These are phyloP conservation scores for Trichoplusia ni DNA, from an alignment of 1,140 invertebrate species.

Conservation along the genomic window DNA sequence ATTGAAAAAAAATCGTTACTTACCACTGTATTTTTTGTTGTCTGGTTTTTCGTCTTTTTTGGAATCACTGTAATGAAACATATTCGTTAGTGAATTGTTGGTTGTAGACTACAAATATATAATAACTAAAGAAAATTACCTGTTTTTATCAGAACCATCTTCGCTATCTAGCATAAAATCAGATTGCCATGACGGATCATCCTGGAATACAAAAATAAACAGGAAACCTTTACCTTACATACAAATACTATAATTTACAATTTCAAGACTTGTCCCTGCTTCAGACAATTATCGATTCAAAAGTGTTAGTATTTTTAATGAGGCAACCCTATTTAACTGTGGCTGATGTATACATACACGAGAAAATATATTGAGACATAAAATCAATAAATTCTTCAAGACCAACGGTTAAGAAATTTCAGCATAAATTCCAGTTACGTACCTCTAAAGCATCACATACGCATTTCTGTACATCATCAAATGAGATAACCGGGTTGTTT, in stretches of 20 bases:
- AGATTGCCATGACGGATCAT: constrained; percentile 72
- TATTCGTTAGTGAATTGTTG: not conserved
- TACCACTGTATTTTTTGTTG: constrained; percentile 67
- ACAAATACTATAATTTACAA: no score
- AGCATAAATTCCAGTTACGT: constrained; percentile 8
- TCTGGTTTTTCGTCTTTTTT: constrained; percentile 62
- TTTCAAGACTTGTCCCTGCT: no score
- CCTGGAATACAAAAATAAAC: constrained; percentile 43
- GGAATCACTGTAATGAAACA: constrained; percentile 58
- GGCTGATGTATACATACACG: no score
- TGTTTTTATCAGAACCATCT: constrained; percentile 53
- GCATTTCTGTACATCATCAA: constrained; percentile 91
- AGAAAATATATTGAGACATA: not conserved
- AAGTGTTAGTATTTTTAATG: no score
- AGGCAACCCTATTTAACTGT: no score
- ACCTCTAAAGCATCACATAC: constrained; percentile 87
- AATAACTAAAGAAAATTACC: constrained; percentile 40
- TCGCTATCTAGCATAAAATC: constrained; percentile 73
- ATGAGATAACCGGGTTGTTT: constrained; percentile 86
- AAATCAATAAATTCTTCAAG: not conserved
- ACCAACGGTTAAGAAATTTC: not conserved
- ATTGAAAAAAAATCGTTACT: constrained; percentile 25
- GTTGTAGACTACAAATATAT: not conserved
- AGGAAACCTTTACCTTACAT: not conserved
- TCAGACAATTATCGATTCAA: no score